Evolutionary conservation across 2,797 vertebrate genomes (phyloP), one percentile per base, ranked within the genome.

Genomic region (Hippoglossus hippoglossus): DNA sequence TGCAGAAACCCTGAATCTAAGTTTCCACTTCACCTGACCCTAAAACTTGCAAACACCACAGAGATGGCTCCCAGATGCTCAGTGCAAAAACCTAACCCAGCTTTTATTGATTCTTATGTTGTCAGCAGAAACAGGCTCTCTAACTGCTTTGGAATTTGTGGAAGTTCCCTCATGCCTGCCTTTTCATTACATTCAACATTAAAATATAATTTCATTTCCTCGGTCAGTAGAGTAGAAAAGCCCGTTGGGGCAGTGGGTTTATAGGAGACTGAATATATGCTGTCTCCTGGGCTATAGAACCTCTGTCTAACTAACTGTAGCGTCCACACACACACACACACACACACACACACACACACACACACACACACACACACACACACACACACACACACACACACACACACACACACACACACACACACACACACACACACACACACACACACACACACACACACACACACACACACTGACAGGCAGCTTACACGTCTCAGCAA

Each of bases 401-500:
- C 36, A 24, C 18, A 25, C 58, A 49, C 36, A 55, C 60, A 74
- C 60, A 19, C 67, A 10, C 44, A 34, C 62, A 46, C 36, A 21
- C 18, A 25, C 58, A 44, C 36, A 57, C 60, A 74, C 60, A 19
- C 67, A 36, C 50, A 41, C 67, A 56, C 34, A 24, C 18, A 36
- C 58, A 49, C 36, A 60, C 60, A 74, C 60, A 21, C 67, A 36
- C 50, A 41, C 67, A 56, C 34, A 24, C 18, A 28, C 58, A 49
- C 36, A 60, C 18, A 36, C 58, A 49, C 36, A 60, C 60, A 74
- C 60, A 21, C 65, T 83, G 75, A 88, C 63, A 79, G 66, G 56
- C 80, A 74, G 73, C 72, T 76, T 63, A 84, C 60, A 77, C 21
- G n/a, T 75, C 71, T 80, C 79, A 64, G 80, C 65, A 76, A 87